Conservation (phyloP, 2,888 invertebrate genomes). For the Lingula anatina region DNA sequence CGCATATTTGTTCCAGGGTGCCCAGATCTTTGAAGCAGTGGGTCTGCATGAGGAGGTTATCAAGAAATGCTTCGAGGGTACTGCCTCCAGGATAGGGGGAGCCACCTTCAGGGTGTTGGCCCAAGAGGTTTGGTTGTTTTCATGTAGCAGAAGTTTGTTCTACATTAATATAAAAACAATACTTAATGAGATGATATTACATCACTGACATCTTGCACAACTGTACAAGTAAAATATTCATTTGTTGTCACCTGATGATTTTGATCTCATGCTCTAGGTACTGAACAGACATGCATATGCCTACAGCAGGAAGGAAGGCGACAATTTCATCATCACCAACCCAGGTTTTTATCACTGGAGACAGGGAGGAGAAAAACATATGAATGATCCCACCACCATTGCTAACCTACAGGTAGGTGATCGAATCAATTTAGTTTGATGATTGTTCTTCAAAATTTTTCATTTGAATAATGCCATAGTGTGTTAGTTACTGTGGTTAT, state of each 20-base stretch:
- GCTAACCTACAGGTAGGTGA: slow-evolving; percentile 65
- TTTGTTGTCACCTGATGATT: too few relatives aligned
- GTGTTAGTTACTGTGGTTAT: slow-evolving; percentile 1
- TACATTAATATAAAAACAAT: neutral
- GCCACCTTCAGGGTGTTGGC: slow-evolving; percentile 83
- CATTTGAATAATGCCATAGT: neutral
- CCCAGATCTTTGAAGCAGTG: slow-evolving; percentile 98
- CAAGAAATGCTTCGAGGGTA: slow-evolving; percentile 82
- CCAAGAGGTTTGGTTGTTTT: slow-evolving; percentile 59
- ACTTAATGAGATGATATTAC: neutral
- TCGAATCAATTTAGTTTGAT: neutral
- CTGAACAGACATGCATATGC: slow-evolving; percentile 60
- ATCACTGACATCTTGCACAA: neutral
- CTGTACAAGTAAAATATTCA: neutral
- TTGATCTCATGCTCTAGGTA: too few relatives aligned
- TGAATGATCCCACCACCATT: slow-evolving; percentile 87
- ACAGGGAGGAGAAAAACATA: slow-evolving; percentile 90
- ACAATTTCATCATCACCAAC: slow-evolving; percentile 73
- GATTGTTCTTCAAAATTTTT: neutral
- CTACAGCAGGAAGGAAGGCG: slow-evolving; percentile 64
- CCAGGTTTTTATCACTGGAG: slow-evolving; percentile 97
- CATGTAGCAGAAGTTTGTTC: too few relatives aligned
- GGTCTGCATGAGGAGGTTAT: slow-evolving; percentile 89
- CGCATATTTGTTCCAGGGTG: slow-evolving; percentile 65
- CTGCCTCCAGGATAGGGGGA: slow-evolving; percentile 76